phyloP scores from a whole-genome alignment of 1,140 invertebrate species.

The Sycophila sp. region DNA sequence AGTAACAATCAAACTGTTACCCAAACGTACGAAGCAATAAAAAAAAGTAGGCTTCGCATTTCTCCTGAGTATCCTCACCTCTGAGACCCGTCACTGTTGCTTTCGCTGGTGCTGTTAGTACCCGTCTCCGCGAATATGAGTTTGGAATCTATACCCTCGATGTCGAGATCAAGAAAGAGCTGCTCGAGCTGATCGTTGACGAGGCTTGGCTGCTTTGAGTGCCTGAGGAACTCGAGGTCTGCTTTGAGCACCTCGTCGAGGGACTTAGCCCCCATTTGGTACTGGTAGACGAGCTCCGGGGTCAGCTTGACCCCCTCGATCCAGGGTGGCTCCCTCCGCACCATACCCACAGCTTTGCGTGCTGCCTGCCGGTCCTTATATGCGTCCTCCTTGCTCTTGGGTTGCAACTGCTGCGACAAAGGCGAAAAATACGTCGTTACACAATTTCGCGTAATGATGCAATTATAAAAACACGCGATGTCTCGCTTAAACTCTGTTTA shows the following conservation, averaged over 20 bases:
- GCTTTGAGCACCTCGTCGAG: conserved; percentile 73
- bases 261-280: conserved; percentile 71
- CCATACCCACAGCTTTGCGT: background rate
- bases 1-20: too few species aligned
- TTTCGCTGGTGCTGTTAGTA: conserved; percentile 71
- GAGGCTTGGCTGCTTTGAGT: conserved; percentile 71
- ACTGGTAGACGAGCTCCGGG: conserved; percentile 75
- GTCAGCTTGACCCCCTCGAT: conserved; percentile 72
- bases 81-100: conserved; percentile 65
- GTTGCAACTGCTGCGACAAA: background rate
- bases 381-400: background rate
- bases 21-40: too few species aligned
- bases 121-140: conserved; percentile 73
- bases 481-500: too few species aligned
- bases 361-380: background rate
- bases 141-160: conserved; percentile 70
- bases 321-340: conserved; percentile 71
- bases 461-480: too few species aligned
- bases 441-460: too few species aligned
- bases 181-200: conserved; percentile 80
- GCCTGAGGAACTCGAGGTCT: conserved; percentile 72
- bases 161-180: conserved; percentile 76
- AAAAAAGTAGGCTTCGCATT: too few species aligned
- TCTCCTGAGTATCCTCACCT: too few species aligned
- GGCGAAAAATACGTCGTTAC: too few species aligned